Evolutionary conservation across 2,797 vertebrate species (phyloP), one percentile per base, ranked within the genome.

Genomic region (Crocidura indochinensis): DNA sequence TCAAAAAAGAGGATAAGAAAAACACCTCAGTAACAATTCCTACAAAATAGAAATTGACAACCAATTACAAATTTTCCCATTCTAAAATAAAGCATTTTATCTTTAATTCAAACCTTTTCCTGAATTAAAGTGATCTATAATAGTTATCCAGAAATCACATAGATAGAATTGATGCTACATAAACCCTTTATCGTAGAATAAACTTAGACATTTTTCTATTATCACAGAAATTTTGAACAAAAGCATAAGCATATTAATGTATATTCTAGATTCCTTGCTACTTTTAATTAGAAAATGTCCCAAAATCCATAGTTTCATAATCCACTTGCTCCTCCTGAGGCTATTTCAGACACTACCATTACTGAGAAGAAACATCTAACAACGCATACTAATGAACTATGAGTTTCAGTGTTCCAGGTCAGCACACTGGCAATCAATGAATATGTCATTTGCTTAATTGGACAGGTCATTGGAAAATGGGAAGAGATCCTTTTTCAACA

Each of bases 251-350:
- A 88, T 94, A 92, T 91, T 84, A 96, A 92, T 88, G 78, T 7
- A 92, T 94, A 92, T 76, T 86, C 88, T 27, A 91, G 31, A 90
- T 93, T 88, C 87, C 20, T 95, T 94, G 12, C 65, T 93, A 92
- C 29, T 91, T 96, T 96, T 92, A 96, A 96, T 95, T 96, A 91
- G 94, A 97, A 97, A 95, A 72, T 72, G 93, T 87, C 94, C 87
- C 84, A 85, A 94, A 87, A 95, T 84, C 68, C 81, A 92, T 67
- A 92, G 75, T 51, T 91, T 93, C 46, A 93, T 78, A 92, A 96
- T 92, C 95, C 95, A 76, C 56, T 85, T 85, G 81, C 82, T 20
- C 20, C 38, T 96, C 82, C 75, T 84, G 29, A 94, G 87, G 80
- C 82, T 96, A 76, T 95, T 91, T 88, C 91, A 91, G 91, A 93